Base-by-base conservation (phyloP, 2,888 invertebrate genomes). In the Imbricaverruca yamaguchii region DNA sequence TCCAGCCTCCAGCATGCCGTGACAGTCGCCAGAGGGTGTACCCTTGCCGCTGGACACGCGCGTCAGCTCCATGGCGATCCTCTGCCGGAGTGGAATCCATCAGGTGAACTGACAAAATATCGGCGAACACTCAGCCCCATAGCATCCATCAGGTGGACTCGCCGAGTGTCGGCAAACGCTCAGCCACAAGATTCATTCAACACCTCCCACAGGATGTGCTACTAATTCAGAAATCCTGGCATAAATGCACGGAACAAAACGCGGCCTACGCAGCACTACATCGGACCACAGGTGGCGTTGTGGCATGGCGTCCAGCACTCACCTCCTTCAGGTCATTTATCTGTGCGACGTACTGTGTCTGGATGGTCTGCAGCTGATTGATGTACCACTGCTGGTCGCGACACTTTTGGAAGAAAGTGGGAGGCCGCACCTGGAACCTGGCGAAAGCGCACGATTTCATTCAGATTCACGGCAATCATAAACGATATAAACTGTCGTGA, bases 381-480 rank as follows among this genome's bases (percentile, higher is more conserved):
- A 96, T 95, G 87, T 94, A 94, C 94, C 94, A 95, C 87, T 95
- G 94, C 86, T 95, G 95, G 88, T 97, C 97, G 83, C 96, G 91
- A 87, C 95, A 95, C 81, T 95, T 93, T 87, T 97, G 96, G 88
- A 93, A 96, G 88, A 95, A 97, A 79, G 96, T 96, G 10, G 96
- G 96, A 59, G 96, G 94, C 61, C 97, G 91, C 55, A 97, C 96
- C 90, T 95, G 94, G 88, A 95, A 95, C 86, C 93, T 83, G 83
- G 2, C 83, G 84, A 80, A 82, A 82, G 84, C 81, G 82, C 10
- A 69, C 57, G 59, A 7, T 7, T 15, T 39, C 39, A 39, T 2
- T 21, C 18, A 63, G 63, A 63, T 2, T 18, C 63, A 15, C 63
- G 63, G 18, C 63, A 10, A 39, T 39, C 39, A 39, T 39, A 39